Base-by-base conservation (phyloP, 53 echinoderm and acorn worm genomes). In the Paracentrotus lividus region DNA sequence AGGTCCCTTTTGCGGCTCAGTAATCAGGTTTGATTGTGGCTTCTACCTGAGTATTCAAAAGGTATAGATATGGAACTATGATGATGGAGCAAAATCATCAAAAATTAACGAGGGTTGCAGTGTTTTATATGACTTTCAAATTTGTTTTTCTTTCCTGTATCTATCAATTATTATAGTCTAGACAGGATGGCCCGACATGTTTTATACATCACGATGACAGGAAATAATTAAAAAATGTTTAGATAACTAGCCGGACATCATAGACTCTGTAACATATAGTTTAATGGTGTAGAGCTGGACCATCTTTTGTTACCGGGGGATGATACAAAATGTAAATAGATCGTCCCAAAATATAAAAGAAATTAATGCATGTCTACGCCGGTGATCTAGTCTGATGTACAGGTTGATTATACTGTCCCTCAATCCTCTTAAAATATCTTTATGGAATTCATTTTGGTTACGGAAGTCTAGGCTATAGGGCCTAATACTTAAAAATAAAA, bases 221-320 rank as follows among this genome's bases (percentile, higher is more conserved):
- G 81, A 81, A 81, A 47, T 81, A 47, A 81, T 81, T 81, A 81
- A 81, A 47, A 81, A 45, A 47, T 26, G 47, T 43, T 44, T 81
- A 81, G 20, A 81, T 47, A n/a, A n/a, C n/a, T n/a, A n/a, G n/a
- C n/a, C n/a, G n/a, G n/a, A n/a, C n/a, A n/a, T n/a, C n/a, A n/a
- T n/a, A n/a, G n/a, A n/a, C n/a, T n/a, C n/a, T n/a, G n/a, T n/a
- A n/a, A n/a, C n/a, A n/a, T n/a, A n/a, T n/a, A n/a, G n/a, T n/a
- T n/a, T n/a, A n/a, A n/a, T n/a, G n/a, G n/a, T n/a, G n/a, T n/a
- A n/a, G n/a, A n/a, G n/a, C n/a, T n/a, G n/a, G n/a, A n/a, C n/a
- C n/a, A n/a, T n/a, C n/a, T n/a, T n/a, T n/a, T n/a, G n/a, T n/a
- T n/a, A n/a, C n/a, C n/a, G n/a, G n/a, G n/a, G n/a, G n/a, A n/a